Evolutionary conservation across 2,888 invertebrate species (phyloP), one percentile per base, ranked within the genome.

Genomic region (Phyllotreta striolata): DNA sequence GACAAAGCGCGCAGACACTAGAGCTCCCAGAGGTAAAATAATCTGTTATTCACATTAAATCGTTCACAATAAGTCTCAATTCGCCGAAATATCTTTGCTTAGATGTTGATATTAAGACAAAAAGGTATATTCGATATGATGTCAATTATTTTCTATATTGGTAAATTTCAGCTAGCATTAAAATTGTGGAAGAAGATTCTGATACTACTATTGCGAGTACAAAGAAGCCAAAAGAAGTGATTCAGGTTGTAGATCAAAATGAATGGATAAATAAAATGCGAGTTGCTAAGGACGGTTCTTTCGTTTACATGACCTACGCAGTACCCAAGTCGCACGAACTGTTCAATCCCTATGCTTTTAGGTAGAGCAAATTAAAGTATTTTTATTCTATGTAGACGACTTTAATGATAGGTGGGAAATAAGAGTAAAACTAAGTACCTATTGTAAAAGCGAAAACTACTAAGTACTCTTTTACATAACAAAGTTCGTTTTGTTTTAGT

Each of bases 301-400:
- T 93, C 76, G 84, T 91, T 3, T 95, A 95, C 77, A 86, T 95
- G 84, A 85, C 87, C 6, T 91, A 91, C 70, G 89, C 89, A 43
- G 88, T 90, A 1, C 86, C 89, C n/a, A 86, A 86, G 62, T 86
- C 87, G 3, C 91, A 91, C 66, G 88, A 90, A 70, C 86, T 86
- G 73, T 92, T 90, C 69, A 89, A 90, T 2, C 91, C 91, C 0
- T 92, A 92, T 75, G 89, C 90, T 64, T 83, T 92, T 39, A 88
- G 85, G 90, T 91, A 64, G n/a, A 13, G 1, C 7, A 44, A 44
- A 10, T 10, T 10, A 44, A 44, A 44, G 1, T 44, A 24, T 24
- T 24, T 24, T 24, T n/a, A n/a, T n/a, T n/a, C n/a, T n/a, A n/a
- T n/a, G n/a, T n/a, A n/a, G n/a, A n/a, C n/a, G n/a, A n/a, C n/a